Evolutionary conservation across 2,113 vertebrate genomes (phyloP).

Genomic region (Ochotona princeps): DNA sequence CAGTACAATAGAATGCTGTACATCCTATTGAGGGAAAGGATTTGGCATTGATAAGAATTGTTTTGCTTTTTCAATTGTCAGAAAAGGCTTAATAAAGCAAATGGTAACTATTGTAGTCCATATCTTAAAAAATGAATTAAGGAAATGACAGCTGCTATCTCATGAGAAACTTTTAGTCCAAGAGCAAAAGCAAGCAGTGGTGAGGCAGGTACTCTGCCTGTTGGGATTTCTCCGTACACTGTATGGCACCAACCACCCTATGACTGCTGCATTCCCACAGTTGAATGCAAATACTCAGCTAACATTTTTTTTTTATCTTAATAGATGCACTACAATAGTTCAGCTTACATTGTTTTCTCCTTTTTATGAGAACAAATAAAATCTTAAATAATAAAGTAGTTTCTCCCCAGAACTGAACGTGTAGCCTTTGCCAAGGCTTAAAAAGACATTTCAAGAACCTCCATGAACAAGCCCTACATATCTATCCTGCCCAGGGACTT

Average conservation of each 20-base stretch:
- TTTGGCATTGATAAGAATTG: not conserved
- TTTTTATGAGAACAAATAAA: no score
- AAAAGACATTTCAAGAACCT: not conserved
- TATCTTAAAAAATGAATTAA: not conserved
- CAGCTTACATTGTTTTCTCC: no score
- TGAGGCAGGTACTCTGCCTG: not conserved
- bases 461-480: not conserved
- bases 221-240: not conserved
- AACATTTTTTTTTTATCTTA: no score
- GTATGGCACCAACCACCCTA: not conserved
- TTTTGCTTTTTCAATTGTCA: conserved; percentile 21
- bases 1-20: not conserved
- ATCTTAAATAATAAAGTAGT: no score
- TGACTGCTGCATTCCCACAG: not conserved
- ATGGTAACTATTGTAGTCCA: not conserved
- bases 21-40: not conserved
- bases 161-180: not conserved
- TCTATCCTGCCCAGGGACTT: not conserved
- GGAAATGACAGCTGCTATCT: not conserved
- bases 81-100: not conserved
- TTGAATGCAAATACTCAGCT: not conserved
- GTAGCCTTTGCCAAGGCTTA: no score
- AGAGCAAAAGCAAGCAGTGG: not conserved
- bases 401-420: no score
- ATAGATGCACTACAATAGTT: no score